Evolutionary conservation across 2,797 vertebrate species (phyloP).

Genomic region (Melanotaenia boesemani): DNA sequence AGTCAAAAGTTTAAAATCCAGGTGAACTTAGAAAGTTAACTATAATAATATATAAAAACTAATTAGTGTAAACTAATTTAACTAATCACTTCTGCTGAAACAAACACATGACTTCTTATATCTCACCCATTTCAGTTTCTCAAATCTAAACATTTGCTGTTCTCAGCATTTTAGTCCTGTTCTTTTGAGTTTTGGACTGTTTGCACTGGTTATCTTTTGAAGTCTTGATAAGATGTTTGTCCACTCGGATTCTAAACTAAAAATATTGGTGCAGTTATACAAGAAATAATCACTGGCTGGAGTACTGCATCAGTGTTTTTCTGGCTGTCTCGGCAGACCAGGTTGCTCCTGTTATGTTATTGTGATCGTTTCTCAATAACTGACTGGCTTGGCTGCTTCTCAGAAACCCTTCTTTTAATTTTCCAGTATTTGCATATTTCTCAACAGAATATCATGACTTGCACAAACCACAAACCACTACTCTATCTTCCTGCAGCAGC

Average conservation of each 20-base stretch:
- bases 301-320: conserved; percentile 11
- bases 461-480: conserved; percentile 41
- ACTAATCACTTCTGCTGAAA: neutral
- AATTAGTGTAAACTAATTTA: neutral
- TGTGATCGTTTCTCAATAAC: conserved; percentile 53
- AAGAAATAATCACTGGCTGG: conserved; percentile 2
- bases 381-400: conserved; percentile 30
- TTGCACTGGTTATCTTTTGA: neutral
- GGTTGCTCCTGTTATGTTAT: conserved; percentile 29
- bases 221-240: neutral
- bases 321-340: neutral
- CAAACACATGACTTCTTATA: neutral
- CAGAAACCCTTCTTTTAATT: conserved; percentile 43
- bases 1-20: neutral
- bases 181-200: neutral
- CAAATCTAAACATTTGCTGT: conserved; percentile 15
- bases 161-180: neutral
- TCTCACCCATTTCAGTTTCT: neutral
- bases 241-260: neutral
- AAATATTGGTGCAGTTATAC: conserved; percentile 5
- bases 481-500: conserved; percentile 36
- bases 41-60: neutral
- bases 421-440: conserved; percentile 57
- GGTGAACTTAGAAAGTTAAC: neutral
- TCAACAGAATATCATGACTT: conserved; percentile 53